Evolutionary conservation across 2,888 invertebrate species (phyloP).

Genomic region (Lasioglossum vierecki): DNA sequence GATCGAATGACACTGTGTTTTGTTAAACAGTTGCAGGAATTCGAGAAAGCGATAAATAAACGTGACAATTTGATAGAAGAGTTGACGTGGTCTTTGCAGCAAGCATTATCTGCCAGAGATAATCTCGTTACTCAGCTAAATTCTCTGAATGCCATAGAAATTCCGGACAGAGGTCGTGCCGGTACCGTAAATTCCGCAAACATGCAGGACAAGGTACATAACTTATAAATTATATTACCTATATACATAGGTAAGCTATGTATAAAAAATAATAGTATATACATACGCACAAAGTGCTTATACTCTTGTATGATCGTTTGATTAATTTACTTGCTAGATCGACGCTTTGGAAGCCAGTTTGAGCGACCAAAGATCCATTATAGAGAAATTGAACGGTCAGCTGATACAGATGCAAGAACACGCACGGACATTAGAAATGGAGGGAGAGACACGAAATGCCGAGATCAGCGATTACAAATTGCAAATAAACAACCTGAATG

Average conservation of each 20-base stretch:
- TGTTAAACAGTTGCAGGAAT: constrained; percentile 86
- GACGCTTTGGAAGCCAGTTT: constrained; percentile 76
- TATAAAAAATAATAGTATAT: not conserved
- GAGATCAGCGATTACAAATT: constrained; percentile 81
- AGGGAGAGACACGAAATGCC: constrained; percentile 85
- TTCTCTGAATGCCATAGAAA: constrained; percentile 87
- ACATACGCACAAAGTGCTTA: not conserved
- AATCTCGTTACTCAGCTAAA: constrained; percentile 86
- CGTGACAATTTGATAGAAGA: constrained; percentile 90
- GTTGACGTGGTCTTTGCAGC: constrained; percentile 89
- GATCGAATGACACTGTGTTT: constrained; percentile 25
- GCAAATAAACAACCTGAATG: constrained; percentile 77
- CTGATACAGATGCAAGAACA: constrained; percentile 71
- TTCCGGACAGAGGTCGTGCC: constrained; percentile 83
- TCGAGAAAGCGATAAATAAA: constrained; percentile 88
- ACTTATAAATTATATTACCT: not conserved
- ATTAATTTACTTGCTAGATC: constrained; percentile 75
- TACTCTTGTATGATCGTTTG: not conserved
- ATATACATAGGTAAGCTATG: no score
- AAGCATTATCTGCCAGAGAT: constrained; percentile 87
- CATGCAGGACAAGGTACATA: constrained; percentile 71
- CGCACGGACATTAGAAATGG: constrained; percentile 85
- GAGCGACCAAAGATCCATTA: constrained; percentile 68
- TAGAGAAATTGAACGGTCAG: constrained; percentile 70
- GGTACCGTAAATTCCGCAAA: constrained; percentile 70